Evolutionary conservation across 2,113 vertebrate genomes (phyloP).

Genomic region (Pollachius pollachius): DNA sequence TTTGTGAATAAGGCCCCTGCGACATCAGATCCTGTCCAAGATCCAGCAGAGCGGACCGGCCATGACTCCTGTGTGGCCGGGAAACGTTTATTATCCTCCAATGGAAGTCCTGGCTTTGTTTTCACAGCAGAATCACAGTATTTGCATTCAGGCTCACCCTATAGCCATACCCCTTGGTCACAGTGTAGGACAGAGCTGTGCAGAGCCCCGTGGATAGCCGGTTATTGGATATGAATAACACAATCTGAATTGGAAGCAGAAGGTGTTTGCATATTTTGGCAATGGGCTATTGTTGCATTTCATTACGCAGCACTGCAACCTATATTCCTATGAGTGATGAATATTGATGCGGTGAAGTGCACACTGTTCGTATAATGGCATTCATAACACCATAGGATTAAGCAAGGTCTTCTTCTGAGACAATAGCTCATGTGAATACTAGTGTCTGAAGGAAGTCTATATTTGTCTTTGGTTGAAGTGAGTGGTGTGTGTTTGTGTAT

Average conservation of each 20-base stretch:
- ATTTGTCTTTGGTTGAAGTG: conserved; percentile 17
- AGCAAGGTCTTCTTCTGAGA: conserved; percentile 35
- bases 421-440: conserved; percentile 37
- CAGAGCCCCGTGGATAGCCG: conserved; percentile 47
- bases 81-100: conserved; percentile 42
- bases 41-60: conserved; percentile 17
- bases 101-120: conserved; percentile 53
- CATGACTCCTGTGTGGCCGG: conserved; percentile 20
- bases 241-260: conserved; percentile 54
- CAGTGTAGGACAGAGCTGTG: conserved; percentile 39
- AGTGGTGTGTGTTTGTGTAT: background rate
- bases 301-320: conserved; percentile 48
- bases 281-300: conserved; percentile 56
- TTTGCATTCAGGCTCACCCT: conserved; percentile 53
- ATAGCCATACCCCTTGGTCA: conserved; percentile 44
- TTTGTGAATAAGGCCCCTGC: conserved; percentile 15
- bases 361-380: conserved; percentile 52
- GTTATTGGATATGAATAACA: conserved; percentile 53
- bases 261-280: conserved; percentile 59
- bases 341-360: conserved; percentile 46
- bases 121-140: conserved; percentile 45
- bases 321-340: conserved; percentile 52
- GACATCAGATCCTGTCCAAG: conserved; percentile 25
- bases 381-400: conserved; percentile 64
- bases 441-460: conserved; percentile 39